Base-by-base conservation (phyloP, 2,888 invertebrate species). In the Cataglyphis livida region DNA sequence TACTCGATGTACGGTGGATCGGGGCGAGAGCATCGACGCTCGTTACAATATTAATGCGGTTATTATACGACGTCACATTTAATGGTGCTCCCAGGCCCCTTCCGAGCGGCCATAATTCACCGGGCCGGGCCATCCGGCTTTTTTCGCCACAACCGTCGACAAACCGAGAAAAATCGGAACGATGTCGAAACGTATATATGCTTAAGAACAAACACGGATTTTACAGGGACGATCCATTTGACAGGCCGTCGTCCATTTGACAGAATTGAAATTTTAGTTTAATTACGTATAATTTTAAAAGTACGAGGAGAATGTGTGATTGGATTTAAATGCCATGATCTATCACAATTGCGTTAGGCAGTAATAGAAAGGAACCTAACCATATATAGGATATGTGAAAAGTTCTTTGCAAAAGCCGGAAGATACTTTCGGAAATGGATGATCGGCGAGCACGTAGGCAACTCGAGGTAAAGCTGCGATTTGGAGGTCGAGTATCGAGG, bases 31-130 rank as follows among this genome's bases (percentile, higher is more conserved):
- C 81, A 86, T 86, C 85, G 86, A 82, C 86, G 86, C 87, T 89
- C 84, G 89, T 90, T 91, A 87, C 89, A 87, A 90, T 91, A 91
- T 91, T 90, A 91, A 91, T 91, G 91, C 86, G 81, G 88, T 89
- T 91, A 91, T 91, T 91, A 91, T 91, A 90, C 91, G 91, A 89
- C 88, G 84, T 76, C 82, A 82, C 87, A 66, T 83, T 89, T 85
- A 88, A 89, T 87, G 87, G 88, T 70, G 81, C 87, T 81, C 32
- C 73, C 62, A 83, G 73, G 83, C 84, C 78, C 68, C 66, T 75
- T 48, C 59, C 66, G 75, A 71, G 73, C 48, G 44, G 61, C 66
- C 83, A 87, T 89, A 89, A 87, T 84, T 89, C 84, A 89, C 84
- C 54, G 57, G 57, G 61, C 44, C 75, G 48, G 61, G 66, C 82